These are phyloP conservation scores for Pachycephala philippinensis DNA, from an alignment of 2,113 vertebrate genomes.

Conservation along the genomic window DNA sequence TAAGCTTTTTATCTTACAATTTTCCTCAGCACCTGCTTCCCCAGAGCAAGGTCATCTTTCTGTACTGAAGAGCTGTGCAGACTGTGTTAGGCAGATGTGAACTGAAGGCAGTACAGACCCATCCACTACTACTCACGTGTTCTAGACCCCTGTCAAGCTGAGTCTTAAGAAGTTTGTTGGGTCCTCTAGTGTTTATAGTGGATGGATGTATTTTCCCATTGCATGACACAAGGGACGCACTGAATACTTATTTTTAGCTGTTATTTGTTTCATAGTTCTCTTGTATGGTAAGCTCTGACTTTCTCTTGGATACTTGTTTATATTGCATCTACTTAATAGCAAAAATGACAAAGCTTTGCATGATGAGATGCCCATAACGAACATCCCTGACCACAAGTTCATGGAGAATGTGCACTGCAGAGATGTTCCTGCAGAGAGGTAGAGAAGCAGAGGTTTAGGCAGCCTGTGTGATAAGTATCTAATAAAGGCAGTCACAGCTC, in stretches of 20 bases:
- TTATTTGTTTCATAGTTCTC: neutral
- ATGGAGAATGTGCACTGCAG: neutral
- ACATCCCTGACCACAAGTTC: neutral
- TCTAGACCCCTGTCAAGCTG: neutral
- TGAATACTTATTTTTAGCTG: neutral
- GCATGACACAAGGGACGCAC: neutral
- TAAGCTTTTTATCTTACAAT: neutral
- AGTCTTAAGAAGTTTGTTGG: neutral
- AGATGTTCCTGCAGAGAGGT: neutral
- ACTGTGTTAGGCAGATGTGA: neutral
- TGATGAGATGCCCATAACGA: neutral
- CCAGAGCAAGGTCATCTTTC: neutral
- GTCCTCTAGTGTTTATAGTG: neutral
- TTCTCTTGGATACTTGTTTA: neutral
- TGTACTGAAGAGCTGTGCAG: neutral
- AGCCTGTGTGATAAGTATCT: neutral
- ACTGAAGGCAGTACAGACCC: neutral
- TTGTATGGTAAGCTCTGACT: neutral
- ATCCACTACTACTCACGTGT: neutral
- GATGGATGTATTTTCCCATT: neutral
- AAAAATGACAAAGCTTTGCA: neutral
- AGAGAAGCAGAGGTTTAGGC: neutral
- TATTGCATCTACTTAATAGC: neutral
- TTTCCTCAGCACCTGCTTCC: neutral
- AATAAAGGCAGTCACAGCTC: neutral